Percentiles rank a stretch among this genome's conserved stretches.
phyloP scores from a whole-genome alignment of 2,888 invertebrate genomes.

The Gisinianus flammeolus region DNA sequence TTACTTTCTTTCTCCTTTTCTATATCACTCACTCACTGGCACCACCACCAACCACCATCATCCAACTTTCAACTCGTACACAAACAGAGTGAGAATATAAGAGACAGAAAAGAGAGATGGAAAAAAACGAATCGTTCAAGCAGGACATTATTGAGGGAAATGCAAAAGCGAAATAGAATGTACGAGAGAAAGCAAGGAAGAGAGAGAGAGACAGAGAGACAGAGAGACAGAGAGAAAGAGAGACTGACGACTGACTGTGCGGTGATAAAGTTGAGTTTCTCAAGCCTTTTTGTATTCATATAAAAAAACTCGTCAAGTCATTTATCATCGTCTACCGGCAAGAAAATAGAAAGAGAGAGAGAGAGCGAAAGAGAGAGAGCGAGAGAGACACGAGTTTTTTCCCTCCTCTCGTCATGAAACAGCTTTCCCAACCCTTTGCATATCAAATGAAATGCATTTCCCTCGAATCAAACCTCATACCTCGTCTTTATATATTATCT shows the following conservation, averaged over 20 bases:
- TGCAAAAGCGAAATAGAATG: constrained; percentile 27
- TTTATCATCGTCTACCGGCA: constrained; percentile 47
- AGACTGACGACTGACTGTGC: too few species aligned
- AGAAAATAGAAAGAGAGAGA: too few species aligned
- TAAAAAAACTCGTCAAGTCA: constrained; percentile 47
- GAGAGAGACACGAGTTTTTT: too few species aligned
- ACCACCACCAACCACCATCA: background rate
- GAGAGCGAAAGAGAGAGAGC: too few species aligned
- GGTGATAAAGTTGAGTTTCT: constrained; percentile 17
- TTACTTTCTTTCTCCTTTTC: constrained; percentile 16
- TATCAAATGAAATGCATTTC: constrained; percentile 43
- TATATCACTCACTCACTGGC: background rate
- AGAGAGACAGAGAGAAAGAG: too few species aligned
- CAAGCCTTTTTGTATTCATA: constrained; percentile 45
- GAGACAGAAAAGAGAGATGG: too few species aligned
- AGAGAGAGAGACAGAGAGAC: too few species aligned
- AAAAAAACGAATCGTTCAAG: constrained; percentile 10
- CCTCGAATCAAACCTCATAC: constrained; percentile 36
- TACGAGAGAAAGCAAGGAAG: background rate
- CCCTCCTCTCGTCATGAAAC: constrained; percentile 29
- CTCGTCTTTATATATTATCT: too few species aligned
- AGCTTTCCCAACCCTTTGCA: constrained; percentile 41
- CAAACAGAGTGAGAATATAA: background rate
- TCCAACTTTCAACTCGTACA: constrained; percentile 4
- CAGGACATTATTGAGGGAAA: constrained; percentile 25